Evolutionary conservation across 2,113 vertebrate genomes (phyloP).

Genomic region (Balaeniceps rex): DNA sequence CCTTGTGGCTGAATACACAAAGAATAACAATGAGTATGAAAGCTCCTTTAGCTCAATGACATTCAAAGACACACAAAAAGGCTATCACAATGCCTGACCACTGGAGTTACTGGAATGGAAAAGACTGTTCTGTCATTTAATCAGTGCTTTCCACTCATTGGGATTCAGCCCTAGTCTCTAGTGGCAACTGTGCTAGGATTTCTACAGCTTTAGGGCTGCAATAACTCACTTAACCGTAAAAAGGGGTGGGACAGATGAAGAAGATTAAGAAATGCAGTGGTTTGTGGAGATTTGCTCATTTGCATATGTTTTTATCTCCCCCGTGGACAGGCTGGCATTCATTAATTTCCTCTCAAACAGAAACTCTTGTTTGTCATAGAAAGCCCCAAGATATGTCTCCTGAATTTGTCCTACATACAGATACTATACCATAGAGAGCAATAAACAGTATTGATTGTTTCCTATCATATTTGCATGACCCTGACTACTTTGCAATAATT

Average conservation of each 20-base stretch:
- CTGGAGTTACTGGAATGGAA: conserved; percentile 53
- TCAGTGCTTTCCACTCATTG: conserved; percentile 32
- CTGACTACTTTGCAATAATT: conserved; percentile 5
- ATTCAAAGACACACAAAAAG: conserved; percentile 54
- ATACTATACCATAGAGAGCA: background rate
- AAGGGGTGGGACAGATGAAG: conserved; percentile 46
- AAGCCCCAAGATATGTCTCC: background rate
- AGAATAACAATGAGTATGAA: conserved; percentile 21
- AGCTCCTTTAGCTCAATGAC: conserved; percentile 29
- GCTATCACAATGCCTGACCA: conserved; percentile 37
- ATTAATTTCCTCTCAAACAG: background rate
- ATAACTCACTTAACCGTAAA: conserved; percentile 41
- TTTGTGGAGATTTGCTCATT: conserved; percentile 40
- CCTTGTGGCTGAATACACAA: background rate
- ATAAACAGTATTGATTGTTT: conserved; percentile 8
- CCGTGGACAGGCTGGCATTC: background rate
- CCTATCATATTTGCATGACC: conserved; percentile 31
- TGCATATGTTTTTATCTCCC: conserved; percentile 45
- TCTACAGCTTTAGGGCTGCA: conserved; percentile 35
- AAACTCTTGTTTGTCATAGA: background rate
- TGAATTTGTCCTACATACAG: background rate
- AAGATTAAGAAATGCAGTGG: conserved; percentile 44
- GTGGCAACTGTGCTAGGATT: conserved; percentile 24
- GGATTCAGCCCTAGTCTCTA: conserved; percentile 37
- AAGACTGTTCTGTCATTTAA: conserved; percentile 51